These are phyloP conservation scores for Cynopterus sphinx DNA, from an alignment of 2,797 vertebrate species.

Conservation along the genomic window DNA sequence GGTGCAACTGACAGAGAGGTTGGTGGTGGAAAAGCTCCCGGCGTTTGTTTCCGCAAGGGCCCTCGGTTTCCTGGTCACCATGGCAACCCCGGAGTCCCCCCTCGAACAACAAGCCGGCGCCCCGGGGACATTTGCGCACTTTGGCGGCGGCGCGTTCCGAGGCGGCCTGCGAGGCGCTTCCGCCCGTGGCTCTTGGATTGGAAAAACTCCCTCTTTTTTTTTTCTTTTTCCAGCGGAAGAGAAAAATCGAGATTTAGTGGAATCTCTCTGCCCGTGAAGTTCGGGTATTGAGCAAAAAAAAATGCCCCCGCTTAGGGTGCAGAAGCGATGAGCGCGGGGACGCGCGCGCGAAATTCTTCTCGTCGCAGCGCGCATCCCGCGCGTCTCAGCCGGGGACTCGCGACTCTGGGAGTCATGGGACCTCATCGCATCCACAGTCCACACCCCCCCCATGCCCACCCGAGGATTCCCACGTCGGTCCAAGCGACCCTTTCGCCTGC, in stretches of 20 bases:
- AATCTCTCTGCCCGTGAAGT: no score
- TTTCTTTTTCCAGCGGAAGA: not conserved
- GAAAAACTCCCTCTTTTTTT: not conserved
- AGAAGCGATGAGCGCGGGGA: not conserved
- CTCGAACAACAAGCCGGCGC: rapidly evolving
- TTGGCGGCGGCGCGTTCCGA: rapidly evolving
- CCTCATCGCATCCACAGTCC: not conserved
- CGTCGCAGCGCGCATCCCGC: rapidly evolving
- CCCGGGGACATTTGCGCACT: rapidly evolving
- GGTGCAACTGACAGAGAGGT: not conserved
- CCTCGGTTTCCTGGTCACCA: conserved; percentile 28
- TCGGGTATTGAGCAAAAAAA: not conserved
- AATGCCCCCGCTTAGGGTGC: not conserved
- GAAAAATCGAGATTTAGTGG: not conserved
- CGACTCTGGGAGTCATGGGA: rapidly evolving
- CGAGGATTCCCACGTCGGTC: rapidly evolving
- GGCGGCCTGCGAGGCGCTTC: not conserved
- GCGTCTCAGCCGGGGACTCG: not conserved
- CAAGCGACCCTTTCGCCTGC: not conserved
- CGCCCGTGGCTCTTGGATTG: not conserved
- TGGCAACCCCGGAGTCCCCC: not conserved
- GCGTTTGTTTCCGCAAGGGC: not conserved
- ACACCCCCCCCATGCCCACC: rapidly evolving
- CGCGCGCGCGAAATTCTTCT: no score
- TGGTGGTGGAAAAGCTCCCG: not conserved